These are phyloP conservation scores for Tuta absoluta DNA, from an alignment of 2,888 invertebrate species.

Conservation along the genomic window DNA sequence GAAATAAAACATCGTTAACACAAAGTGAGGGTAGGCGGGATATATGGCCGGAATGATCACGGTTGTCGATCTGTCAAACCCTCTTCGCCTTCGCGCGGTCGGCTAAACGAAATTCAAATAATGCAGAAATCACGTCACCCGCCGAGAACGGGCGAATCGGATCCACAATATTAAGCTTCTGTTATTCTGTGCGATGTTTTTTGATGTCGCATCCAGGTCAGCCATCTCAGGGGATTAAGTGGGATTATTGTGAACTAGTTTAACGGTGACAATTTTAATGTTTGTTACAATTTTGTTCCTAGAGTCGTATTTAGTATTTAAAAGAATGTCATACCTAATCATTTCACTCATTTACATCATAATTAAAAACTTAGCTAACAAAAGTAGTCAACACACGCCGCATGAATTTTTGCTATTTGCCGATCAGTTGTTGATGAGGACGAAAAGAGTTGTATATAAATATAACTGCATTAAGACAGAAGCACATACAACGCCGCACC, in stretches of 20 bases:
- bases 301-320: not conserved
- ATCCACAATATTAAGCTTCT: not conserved
- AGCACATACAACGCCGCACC: too few relatives aligned
- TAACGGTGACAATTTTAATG: not conserved
- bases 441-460: too few relatives aligned
- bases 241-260: slow-evolving; percentile 3
- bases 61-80: slow-evolving; percentile 52
- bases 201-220: not conserved
- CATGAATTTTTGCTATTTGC: too few relatives aligned
- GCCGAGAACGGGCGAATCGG: not conserved
- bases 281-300: not conserved
- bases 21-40: not conserved
- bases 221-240: not conserved
- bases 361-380: too few relatives aligned
- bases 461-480: too few relatives aligned
- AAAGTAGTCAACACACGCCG: too few relatives aligned
- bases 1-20: slow-evolving; percentile 13
- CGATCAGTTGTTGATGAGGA: too few relatives aligned
- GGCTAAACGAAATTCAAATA: slow-evolving; percentile 47
- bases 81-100: slow-evolving; percentile 44
- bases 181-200: not conserved
- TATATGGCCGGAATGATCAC: slow-evolving; percentile 38
- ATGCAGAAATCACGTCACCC: slow-evolving; percentile 27
- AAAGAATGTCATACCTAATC: too few relatives aligned
- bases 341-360: too few relatives aligned